Percentiles rank a stretch among this genome's conserved stretches.
These are phyloP conservation scores for Cydia fagiglandana DNA, from an alignment of 1,140 invertebrate genomes.

Conservation along the genomic window DNA sequence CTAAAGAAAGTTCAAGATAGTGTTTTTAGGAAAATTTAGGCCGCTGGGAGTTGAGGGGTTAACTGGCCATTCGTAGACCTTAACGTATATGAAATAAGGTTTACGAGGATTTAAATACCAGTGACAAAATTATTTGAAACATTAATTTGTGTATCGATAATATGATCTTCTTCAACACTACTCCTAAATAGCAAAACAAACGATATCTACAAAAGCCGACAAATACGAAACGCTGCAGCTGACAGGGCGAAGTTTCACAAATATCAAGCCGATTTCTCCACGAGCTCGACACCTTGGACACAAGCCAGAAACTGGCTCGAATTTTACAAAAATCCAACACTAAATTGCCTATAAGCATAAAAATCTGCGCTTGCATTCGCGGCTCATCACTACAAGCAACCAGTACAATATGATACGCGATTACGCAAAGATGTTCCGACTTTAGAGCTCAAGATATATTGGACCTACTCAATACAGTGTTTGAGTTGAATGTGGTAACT, in stretches of 20 bases:
- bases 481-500: not conserved
- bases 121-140: too few relatives aligned
- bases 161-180: not conserved
- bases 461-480: not conserved
- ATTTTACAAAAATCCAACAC: not conserved
- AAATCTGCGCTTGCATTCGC: not conserved
- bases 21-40: too few relatives aligned
- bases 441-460: not conserved
- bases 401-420: not conserved
- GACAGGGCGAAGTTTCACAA: not conserved
- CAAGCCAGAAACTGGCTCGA: not conserved
- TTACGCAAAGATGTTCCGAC: not conserved
- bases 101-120: too few relatives aligned
- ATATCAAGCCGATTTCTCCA: constrained; percentile 11
- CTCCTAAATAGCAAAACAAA: not conserved
- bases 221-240: not conserved
- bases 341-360: constrained; percentile 14
- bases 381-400: not conserved
- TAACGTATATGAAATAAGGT: too few relatives aligned
- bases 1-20: too few relatives aligned
- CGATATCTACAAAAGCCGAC: not conserved
- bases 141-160: too few relatives aligned
- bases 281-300: not conserved
- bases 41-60: too few relatives aligned
- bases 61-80: too few relatives aligned